A percentile compares a stretch with the other conserved stretches of the same genome.
phyloP scores from a whole-genome alignment of 2,888 invertebrate genomes.

The Malthinus seriepunctatus region DNA sequence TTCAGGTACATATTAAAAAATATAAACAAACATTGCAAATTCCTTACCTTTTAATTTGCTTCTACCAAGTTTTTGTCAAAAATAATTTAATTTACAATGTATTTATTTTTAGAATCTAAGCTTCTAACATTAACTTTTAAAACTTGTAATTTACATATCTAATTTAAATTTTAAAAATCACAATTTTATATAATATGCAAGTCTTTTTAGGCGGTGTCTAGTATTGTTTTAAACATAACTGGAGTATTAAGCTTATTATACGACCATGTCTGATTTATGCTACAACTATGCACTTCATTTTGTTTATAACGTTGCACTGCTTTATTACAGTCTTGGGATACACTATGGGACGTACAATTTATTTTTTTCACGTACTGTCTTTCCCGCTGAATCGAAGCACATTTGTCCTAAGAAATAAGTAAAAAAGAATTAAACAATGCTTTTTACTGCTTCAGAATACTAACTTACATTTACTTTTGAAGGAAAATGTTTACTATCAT shows the following conservation, averaged over 20 bases:
- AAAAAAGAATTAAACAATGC: slow-evolving; percentile 5
- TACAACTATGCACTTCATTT: slow-evolving; percentile 34
- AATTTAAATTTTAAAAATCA: slow-evolving; percentile 15
- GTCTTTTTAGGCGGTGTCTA: slow-evolving; percentile 42
- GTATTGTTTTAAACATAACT: slow-evolving; percentile 47
- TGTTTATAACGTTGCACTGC: slow-evolving; percentile 32
- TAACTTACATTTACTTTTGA: slow-evolving; percentile 39
- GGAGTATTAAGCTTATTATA: slow-evolving; percentile 38
- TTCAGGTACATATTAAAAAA: too few species aligned
- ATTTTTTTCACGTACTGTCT: slow-evolving; percentile 5
- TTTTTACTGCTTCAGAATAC: slow-evolving; percentile 4
- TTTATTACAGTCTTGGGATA: slow-evolving; percentile 24
- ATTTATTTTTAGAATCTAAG: slow-evolving; percentile 18
- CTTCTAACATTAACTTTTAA: slow-evolving; percentile 17
- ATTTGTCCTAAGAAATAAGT: slow-evolving; percentile 35
- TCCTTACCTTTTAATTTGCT: not conserved
- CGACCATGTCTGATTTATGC: slow-evolving; percentile 36
- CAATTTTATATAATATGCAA: slow-evolving; percentile 19
- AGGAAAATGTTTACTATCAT: slow-evolving; percentile 42
- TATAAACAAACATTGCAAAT: too few species aligned
- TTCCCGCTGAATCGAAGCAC: slow-evolving; percentile 24
- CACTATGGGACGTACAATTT: slow-evolving; percentile 18
- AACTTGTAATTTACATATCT: slow-evolving; percentile 11
- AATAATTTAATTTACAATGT: slow-evolving; percentile 26
- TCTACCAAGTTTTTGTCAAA: slow-evolving; percentile 21